Evolutionary conservation across 1,140 invertebrate genomes (phyloP).

Genomic region (Ceratitis capitata): DNA sequence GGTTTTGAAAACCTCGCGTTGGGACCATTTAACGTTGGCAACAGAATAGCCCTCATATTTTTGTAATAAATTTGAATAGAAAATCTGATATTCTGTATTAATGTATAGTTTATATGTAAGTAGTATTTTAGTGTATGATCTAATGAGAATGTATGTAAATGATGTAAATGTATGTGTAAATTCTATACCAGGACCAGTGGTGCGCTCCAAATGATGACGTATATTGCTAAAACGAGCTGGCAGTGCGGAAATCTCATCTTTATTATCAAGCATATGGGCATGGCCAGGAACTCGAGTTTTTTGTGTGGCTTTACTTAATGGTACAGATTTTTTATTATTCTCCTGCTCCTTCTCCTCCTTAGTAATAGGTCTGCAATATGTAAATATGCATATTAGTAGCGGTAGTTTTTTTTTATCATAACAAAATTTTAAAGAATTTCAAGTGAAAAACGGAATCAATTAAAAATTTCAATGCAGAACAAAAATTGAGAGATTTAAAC

Average conservation of each 20-base stretch:
- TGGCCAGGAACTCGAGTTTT: conserved; percentile 61
- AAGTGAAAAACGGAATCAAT: too few species aligned
- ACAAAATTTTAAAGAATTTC: too few species aligned
- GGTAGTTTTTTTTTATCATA: too few species aligned
- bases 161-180: background rate
- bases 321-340: conserved; percentile 75
- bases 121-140: background rate
- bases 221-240: conserved; percentile 69
- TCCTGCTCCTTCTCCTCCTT: conserved; percentile 89
- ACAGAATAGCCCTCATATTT: background rate
- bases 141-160: background rate
- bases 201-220: conserved; percentile 77
- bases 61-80: background rate
- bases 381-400: background rate
- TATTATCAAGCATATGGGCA: conserved; percentile 63
- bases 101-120: background rate
- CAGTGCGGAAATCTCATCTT: conserved; percentile 67
- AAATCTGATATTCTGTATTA: background rate
- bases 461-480: too few species aligned
- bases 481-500: too few species aligned
- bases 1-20: too few species aligned
- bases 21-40: too few species aligned
- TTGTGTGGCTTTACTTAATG: conserved; percentile 43
- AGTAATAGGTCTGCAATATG: conserved; percentile 74
- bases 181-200: conserved; percentile 72